Percentiles rank a stretch among this genome's conserved stretches.
Evolutionary conservation across 2,113 vertebrate species (phyloP).

Genomic region (Phrynosoma platyrhinos): DNA sequence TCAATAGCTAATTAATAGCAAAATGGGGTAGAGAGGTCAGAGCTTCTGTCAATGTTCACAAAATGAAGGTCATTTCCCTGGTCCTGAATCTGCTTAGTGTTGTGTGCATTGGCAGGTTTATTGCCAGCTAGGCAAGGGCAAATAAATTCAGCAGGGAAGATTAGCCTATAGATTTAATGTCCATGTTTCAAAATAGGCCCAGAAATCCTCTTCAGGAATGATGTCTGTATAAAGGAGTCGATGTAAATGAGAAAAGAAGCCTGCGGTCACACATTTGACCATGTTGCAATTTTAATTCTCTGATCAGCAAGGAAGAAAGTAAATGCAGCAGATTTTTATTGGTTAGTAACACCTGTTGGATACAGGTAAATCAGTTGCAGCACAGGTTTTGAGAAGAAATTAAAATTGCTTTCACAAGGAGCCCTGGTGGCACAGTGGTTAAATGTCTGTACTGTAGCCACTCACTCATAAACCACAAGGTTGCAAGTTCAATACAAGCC

Average conservation of each 20-base stretch:
- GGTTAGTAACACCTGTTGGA: neutral
- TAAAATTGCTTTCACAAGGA: neutral
- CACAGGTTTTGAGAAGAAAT: neutral
- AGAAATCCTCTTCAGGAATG: conserved; percentile 8
- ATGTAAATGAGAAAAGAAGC: neutral
- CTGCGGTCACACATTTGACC: neutral
- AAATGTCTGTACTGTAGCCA: too few species aligned
- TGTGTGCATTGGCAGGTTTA: conserved; percentile 27
- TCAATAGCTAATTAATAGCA: conserved; percentile 28
- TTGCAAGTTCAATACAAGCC: too few species aligned
- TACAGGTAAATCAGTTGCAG: conserved; percentile 2
- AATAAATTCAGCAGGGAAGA: conserved; percentile 23
- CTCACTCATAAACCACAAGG: too few species aligned
- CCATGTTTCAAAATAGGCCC: conserved; percentile 6
- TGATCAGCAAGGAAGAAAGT: neutral
- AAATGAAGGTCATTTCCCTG: conserved; percentile 26
- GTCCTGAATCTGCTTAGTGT: conserved; percentile 29
- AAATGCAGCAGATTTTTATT: neutral
- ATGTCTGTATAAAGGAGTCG: conserved; percentile 3
- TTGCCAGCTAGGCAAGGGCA: conserved; percentile 19
- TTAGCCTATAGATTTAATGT: conserved; percentile 23
- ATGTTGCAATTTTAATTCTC: conserved; percentile 3
- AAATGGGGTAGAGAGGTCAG: conserved; percentile 18
- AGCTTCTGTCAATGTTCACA: neutral
- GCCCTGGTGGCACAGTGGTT: too few species aligned